Conservation (phyloP, 2,113 vertebrate species). For the Spea bombifrons region DNA sequence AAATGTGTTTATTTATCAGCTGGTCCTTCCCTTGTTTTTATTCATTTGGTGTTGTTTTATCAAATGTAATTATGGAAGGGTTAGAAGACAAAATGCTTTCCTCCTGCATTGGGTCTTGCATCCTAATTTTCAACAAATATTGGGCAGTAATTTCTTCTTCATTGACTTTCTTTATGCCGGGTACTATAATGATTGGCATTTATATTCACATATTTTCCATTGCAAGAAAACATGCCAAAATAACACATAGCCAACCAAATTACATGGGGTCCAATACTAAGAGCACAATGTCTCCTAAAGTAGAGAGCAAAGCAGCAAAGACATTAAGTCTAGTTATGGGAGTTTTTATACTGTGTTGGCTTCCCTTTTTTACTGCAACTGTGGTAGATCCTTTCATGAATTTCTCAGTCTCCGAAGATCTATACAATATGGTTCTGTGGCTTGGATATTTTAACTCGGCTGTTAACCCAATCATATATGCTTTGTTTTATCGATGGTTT, state of each 20-base stretch:
- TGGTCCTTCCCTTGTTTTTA: slow-evolving; percentile 50
- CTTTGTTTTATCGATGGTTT: slow-evolving; percentile 51
- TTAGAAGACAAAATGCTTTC: slow-evolving; percentile 39
- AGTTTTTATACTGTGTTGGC: slow-evolving; percentile 40
- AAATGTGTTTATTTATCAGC: slow-evolving; percentile 47
- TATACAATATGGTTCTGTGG: slow-evolving; percentile 46
- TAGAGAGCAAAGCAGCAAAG: slow-evolving; percentile 48
- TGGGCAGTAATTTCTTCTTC: slow-evolving; percentile 51
- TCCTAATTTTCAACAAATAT: slow-evolving; percentile 53
- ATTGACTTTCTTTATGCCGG: slow-evolving; percentile 55
- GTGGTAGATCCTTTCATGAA: slow-evolving; percentile 40
- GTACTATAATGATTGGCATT: slow-evolving; percentile 48
- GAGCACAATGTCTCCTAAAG: slow-evolving; percentile 29
- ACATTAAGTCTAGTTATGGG: slow-evolving; percentile 19
- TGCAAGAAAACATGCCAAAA: slow-evolving; percentile 43
- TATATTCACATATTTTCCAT: slow-evolving; percentile 51
- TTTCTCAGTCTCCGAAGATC: slow-evolving; percentile 33
- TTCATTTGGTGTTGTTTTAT: slow-evolving; percentile 53
- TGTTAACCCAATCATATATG: slow-evolving; percentile 41
- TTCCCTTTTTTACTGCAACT: not conserved
- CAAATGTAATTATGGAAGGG: slow-evolving; percentile 47
- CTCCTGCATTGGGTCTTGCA: slow-evolving; percentile 45
- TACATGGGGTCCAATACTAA: slow-evolving; percentile 16
- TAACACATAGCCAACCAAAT: slow-evolving; percentile 29
- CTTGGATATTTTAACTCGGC: slow-evolving; percentile 47